Evolutionary conservation across 53 echinoderm and acorn worm genomes (phyloP).

Genomic region (Apostichopus leukothele): DNA sequence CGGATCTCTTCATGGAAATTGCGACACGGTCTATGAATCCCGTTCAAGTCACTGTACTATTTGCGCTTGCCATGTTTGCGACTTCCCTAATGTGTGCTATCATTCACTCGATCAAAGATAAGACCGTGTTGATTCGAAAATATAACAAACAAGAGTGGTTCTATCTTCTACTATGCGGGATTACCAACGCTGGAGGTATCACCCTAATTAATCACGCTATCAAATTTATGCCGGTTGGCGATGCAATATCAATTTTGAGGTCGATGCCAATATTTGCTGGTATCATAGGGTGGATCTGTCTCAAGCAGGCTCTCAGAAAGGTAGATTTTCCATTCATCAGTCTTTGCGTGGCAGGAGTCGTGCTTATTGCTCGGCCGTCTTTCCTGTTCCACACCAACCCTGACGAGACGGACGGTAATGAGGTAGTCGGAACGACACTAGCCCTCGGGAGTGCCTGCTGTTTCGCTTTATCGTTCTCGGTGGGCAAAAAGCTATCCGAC

Average conservation of each 20-base stretch:
- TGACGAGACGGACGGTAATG: not conserved
- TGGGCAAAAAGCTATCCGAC: conserved; percentile 38
- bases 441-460: conserved; percentile 9
- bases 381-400: not conserved
- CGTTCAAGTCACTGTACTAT: conserved; percentile 1
- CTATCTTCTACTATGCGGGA: conserved; percentile 1
- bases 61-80: conserved; percentile 11
- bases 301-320: conserved; percentile 6
- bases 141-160: not conserved
- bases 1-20: conserved; percentile 24
- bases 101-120: conserved; percentile 18
- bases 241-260: conserved; percentile 6
- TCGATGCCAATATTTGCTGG: conserved; percentile 25
- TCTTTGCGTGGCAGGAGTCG: not conserved
- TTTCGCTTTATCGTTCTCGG: conserved; percentile 13
- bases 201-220: conserved; percentile 7
- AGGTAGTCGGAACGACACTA: not conserved
- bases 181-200: not conserved
- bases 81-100: not conserved
- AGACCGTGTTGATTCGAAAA: not conserved
- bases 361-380: conserved; percentile 13
- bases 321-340: not conserved
- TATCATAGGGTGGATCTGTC: conserved; percentile 3
- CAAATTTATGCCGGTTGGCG: conserved; percentile 14
- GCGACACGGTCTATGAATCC: conserved; percentile 4